Percentiles rank a stretch among this genome's conserved stretches.
phyloP scores from a whole-genome alignment of 2,113 vertebrate species.

The Pampusana beccarii region DNA sequence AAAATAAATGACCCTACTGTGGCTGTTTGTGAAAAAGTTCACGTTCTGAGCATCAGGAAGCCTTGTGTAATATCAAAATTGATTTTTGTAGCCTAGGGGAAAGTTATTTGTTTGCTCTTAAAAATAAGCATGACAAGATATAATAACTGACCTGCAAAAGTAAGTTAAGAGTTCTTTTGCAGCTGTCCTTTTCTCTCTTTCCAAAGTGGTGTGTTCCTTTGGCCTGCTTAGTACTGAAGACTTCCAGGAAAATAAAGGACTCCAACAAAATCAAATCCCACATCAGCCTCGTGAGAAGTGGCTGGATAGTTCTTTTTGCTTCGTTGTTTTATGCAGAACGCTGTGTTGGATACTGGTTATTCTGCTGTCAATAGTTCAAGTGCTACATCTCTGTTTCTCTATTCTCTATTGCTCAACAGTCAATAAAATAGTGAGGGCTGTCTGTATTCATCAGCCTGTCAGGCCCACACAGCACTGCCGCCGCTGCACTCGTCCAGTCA shows the following conservation, averaged over 20 bases:
- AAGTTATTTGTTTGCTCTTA: not conserved
- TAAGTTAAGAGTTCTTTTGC: not conserved
- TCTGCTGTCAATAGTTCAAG: not conserved
- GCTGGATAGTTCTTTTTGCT: not conserved
- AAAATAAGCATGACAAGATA: not conserved
- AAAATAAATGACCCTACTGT: not conserved
- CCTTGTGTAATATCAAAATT: accelerated
- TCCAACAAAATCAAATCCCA: not conserved
- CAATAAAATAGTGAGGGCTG: not conserved
- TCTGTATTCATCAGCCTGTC: not conserved
- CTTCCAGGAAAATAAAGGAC: not conserved
- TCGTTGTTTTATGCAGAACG: not conserved
- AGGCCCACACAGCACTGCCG: not conserved
- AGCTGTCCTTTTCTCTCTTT: not conserved
- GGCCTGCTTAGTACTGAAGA: not conserved
- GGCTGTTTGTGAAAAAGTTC: not conserved
- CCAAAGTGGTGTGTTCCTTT: not conserved
- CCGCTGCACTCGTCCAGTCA: not conserved
- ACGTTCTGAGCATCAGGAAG: not conserved
- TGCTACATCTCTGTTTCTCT: not conserved
- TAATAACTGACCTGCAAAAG: not conserved
- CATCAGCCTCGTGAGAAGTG: not conserved
- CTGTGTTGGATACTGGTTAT: not conserved
- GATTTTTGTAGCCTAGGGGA: not conserved
- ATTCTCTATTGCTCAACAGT: not conserved